A percentile compares a stretch with the other conserved stretches of the same genome.
These are phyloP conservation scores for Lepidothrix coronata DNA, from an alignment of 2,113 vertebrate genomes.

Conservation along the genomic window DNA sequence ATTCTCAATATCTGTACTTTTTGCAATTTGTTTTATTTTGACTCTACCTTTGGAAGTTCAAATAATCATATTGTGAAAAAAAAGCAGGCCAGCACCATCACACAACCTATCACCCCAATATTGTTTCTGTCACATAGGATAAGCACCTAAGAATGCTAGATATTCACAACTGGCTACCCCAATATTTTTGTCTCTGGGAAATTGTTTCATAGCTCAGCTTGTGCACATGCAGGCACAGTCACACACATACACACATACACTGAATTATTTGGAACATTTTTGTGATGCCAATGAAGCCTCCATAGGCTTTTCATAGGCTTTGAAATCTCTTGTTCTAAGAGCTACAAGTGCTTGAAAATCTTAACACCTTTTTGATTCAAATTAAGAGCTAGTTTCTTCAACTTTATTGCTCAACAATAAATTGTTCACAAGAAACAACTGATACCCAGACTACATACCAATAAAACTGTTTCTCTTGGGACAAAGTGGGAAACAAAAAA, in stretches of 20 bases:
- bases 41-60: neutral
- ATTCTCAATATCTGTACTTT: neutral
- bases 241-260: neutral
- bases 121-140: neutral
- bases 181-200: neutral
- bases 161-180: neutral
- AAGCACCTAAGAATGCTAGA: neutral
- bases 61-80: rapidly evolving
- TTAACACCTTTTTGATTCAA: slow-evolving; percentile 15
- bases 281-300: neutral
- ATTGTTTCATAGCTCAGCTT: neutral
- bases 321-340: neutral
- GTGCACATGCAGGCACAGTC: neutral
- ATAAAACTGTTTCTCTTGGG: neutral
- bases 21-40: neutral
- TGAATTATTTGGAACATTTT: neutral
- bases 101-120: neutral
- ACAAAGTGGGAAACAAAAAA: slow-evolving; percentile 12
- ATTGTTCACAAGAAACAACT: slow-evolving; percentile 4
- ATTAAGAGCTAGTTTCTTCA: slow-evolving; percentile 7
- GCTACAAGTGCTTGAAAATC: neutral
- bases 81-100: neutral
- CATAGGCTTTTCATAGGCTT: neutral
- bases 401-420: slow-evolving; percentile 13
- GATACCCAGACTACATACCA: neutral